Evolutionary conservation across 2,888 invertebrate genomes (phyloP).

Genomic region (Diarsia rubi): DNA sequence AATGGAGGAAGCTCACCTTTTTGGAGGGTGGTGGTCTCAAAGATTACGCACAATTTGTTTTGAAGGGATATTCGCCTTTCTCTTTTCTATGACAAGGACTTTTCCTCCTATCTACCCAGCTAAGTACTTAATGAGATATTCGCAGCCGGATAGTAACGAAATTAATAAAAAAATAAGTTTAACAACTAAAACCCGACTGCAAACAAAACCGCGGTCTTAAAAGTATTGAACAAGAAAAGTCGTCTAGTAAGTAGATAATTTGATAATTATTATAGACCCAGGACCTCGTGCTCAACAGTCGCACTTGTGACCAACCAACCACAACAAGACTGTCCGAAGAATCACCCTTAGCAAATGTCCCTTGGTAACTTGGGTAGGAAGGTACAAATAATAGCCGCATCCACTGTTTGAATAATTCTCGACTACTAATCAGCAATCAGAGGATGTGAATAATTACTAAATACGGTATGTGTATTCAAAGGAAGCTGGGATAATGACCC

Average conservation of each 20-base stretch:
- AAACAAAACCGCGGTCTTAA: too few relatives aligned
- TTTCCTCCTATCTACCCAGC: slow-evolving; percentile 62
- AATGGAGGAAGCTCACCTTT: slow-evolving; percentile 83
- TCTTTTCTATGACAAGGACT: slow-evolving; percentile 39
- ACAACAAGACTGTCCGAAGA: neutral
- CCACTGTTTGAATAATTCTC: slow-evolving; percentile 48
- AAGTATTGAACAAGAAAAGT: too few relatives aligned
- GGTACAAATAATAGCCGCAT: slow-evolving; percentile 27
- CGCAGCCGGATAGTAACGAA: slow-evolving; percentile 64
- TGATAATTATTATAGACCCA: too few relatives aligned
- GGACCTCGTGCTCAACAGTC: too few relatives aligned
- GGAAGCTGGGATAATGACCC: slow-evolving; percentile 57
- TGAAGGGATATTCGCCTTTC: slow-evolving; percentile 58
- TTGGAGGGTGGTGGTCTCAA: slow-evolving; percentile 74
- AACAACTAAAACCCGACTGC: too few relatives aligned
- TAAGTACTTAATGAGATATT: slow-evolving; percentile 76
- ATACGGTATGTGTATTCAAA: slow-evolving; percentile 58
- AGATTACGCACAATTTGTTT: slow-evolving; percentile 85
- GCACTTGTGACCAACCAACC: too few relatives aligned
- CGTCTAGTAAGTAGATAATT: too few relatives aligned
- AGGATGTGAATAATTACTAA: slow-evolving; percentile 59
- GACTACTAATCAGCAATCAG: slow-evolving; percentile 54
- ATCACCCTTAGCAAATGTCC: neutral
- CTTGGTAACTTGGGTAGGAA: neutral
- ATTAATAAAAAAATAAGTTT: too few relatives aligned